Percentiles rank a stretch among this genome's conserved stretches.
These are phyloP conservation scores for Parazoanthus darwini DNA, from an alignment of 92 coral and sea anemone species.

Conservation along the genomic window DNA sequence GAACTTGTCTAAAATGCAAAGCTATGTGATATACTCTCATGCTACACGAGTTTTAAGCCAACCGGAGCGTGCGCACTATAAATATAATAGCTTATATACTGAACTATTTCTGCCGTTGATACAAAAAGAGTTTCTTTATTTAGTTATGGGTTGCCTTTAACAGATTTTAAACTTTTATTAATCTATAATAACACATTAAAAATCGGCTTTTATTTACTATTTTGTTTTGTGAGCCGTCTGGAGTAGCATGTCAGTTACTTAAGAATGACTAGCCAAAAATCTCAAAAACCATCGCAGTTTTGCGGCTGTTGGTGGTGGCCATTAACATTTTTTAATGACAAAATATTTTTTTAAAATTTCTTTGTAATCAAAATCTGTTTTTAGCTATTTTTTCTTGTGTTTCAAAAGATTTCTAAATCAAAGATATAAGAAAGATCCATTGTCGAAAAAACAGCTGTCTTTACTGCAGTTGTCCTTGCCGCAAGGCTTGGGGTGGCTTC, in stretches of 20 bases:
- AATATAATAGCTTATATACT: too few species aligned
- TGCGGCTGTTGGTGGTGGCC: neutral
- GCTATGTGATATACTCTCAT: too few species aligned
- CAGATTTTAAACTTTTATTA: too few species aligned
- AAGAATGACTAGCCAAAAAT: neutral
- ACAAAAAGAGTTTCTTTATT: too few species aligned
- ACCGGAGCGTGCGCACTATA: too few species aligned
- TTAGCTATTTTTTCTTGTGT: neutral
- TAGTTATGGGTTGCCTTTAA: neutral
- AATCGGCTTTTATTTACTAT: too few species aligned
- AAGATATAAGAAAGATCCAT: slow-evolving; percentile 31
- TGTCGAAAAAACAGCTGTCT: slow-evolving; percentile 32
- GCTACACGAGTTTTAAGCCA: too few species aligned
- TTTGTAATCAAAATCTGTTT: neutral
- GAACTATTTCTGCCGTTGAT: too few species aligned
- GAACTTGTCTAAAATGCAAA: too few species aligned
- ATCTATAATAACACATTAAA: too few species aligned
- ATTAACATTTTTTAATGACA: too few species aligned
- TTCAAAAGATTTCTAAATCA: neutral
- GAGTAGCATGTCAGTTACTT: neutral
- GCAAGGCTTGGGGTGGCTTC: slow-evolving; percentile 17
- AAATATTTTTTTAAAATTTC: too few species aligned
- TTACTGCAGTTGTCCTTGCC: slow-evolving; percentile 1
- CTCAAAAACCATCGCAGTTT: neutral
- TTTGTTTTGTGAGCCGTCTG: neutral